These are phyloP conservation scores for Bombyx mori DNA, from an alignment of 1,140 invertebrate species.

Conservation along the genomic window DNA sequence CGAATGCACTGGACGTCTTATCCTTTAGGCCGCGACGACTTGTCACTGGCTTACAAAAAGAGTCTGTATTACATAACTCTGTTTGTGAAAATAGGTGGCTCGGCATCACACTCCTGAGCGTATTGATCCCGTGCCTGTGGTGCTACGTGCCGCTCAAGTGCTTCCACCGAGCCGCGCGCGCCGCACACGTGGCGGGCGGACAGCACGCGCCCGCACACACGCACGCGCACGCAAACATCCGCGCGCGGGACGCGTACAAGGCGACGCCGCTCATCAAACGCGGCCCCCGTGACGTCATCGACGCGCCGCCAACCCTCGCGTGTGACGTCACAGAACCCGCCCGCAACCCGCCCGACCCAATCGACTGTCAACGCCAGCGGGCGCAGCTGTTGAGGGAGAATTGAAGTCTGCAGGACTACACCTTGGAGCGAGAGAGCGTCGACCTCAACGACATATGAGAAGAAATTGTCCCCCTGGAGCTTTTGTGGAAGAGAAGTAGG, in stretches of 20 bases:
- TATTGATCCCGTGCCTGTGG: slow-evolving; percentile 94
- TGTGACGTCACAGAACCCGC: background rate
- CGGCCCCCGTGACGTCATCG: background rate
- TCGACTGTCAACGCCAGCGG: too few relatives aligned
- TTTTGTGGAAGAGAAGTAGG: too few relatives aligned
- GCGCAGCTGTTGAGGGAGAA: too few relatives aligned
- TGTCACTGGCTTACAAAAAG: too few relatives aligned
- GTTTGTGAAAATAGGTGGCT: slow-evolving; percentile 76
- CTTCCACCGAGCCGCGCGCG: slow-evolving; percentile 86
- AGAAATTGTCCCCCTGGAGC: too few relatives aligned
- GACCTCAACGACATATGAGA: too few relatives aligned
- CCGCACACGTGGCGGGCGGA: slow-evolving; percentile 86
- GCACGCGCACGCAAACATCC: background rate
- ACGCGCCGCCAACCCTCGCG: background rate
- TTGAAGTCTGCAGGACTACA: too few relatives aligned
- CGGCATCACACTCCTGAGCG: slow-evolving; percentile 85
- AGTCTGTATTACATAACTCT: background rate
- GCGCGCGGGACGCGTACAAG: background rate
- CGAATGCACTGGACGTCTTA: too few relatives aligned
- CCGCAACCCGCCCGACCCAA: too few relatives aligned
- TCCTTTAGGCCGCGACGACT: too few relatives aligned
- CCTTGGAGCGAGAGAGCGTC: too few relatives aligned
- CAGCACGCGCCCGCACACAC: slow-evolving; percentile 76
- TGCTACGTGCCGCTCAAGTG: slow-evolving; percentile 90
- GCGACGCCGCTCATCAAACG: too few relatives aligned